phyloP scores from a whole-genome alignment of 2,888 invertebrate species.

The Trisateles emortualis region DNA sequence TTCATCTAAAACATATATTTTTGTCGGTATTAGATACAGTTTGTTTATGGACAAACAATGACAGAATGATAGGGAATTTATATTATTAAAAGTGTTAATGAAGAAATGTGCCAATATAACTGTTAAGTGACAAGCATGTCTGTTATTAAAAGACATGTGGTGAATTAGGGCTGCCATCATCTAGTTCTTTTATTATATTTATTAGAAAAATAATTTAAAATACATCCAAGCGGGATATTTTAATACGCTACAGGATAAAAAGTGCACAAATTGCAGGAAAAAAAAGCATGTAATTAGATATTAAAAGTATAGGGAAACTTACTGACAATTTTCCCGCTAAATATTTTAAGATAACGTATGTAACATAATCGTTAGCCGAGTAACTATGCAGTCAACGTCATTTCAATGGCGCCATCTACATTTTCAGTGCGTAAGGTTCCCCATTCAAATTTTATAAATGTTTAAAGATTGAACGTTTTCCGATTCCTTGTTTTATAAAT shows the following conservation, averaged over 20 bases:
- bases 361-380: not conserved
- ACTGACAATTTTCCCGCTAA: not conserved
- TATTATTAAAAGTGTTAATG: conserved; percentile 44
- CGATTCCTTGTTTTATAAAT: no score
- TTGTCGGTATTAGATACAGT: not conserved
- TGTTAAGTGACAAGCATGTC: conserved; percentile 48
- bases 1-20: conserved; percentile 3
- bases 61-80: conserved; percentile 12
- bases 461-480: not conserved
- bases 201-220: not conserved
- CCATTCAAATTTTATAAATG: not conserved
- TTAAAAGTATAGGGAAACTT: not conserved
- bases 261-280: not conserved
- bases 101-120: conserved; percentile 47
- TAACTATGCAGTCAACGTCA: not conserved
- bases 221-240: not conserved
- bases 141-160: conserved; percentile 70
- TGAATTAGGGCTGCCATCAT: conserved; percentile 34
- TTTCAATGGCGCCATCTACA: not conserved
- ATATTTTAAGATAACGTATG: not conserved
- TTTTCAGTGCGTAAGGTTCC: not conserved
- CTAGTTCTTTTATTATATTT: no score
- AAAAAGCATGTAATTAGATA: not conserved
- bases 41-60: conserved; percentile 5
- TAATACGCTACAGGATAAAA: not conserved